phyloP scores from a whole-genome alignment of 2,113 vertebrate species.

The Elephas maximus region DNA sequence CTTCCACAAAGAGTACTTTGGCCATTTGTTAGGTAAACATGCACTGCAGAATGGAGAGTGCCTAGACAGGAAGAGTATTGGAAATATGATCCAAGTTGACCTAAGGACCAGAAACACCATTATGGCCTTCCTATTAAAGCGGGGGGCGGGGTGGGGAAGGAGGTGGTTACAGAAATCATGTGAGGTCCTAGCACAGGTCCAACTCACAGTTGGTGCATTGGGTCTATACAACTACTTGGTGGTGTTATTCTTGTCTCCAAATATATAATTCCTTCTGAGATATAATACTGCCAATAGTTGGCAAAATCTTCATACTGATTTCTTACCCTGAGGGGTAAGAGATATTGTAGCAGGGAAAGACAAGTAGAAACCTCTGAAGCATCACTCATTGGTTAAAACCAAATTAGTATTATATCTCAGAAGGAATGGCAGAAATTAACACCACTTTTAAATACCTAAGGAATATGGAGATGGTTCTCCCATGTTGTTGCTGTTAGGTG shows the following conservation, averaged over 20 bases:
- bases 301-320: background rate
- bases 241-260: background rate
- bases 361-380: background rate
- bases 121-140: background rate
- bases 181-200: background rate
- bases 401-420: background rate
- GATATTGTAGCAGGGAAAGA: background rate
- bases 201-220: background rate
- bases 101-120: background rate
- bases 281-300: background rate
- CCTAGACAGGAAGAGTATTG: background rate
- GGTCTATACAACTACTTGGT: background rate
- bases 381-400: background rate
- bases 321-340: background rate
- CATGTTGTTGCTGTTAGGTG: no score
- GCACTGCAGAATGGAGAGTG: background rate
- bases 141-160: no score
- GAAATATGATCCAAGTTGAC: background rate
- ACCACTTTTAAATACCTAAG: background rate
- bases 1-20: background rate
- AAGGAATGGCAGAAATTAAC: slow-evolving; percentile 14
- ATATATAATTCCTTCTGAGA: background rate
- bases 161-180: background rate
- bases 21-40: background rate
- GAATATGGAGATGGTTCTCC: background rate